Evolutionary conservation across 1,140 invertebrate genomes (phyloP).

Genomic region (Ceratosolen solmsi): DNA sequence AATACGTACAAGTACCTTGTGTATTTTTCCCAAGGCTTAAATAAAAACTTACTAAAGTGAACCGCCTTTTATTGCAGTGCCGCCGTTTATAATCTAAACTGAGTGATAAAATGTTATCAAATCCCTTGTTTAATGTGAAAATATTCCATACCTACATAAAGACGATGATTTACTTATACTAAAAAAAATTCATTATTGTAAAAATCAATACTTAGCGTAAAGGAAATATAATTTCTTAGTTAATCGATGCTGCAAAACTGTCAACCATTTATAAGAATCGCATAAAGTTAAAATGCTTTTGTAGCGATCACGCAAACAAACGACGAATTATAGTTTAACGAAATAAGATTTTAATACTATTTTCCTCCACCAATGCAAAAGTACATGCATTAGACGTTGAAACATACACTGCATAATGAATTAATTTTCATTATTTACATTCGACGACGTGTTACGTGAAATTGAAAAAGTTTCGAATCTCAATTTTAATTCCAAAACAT

Average conservation of each 20-base stretch:
- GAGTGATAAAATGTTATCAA: slow-evolving; percentile 47
- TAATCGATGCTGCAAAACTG: neutral
- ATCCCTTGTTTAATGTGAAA: slow-evolving; percentile 28
- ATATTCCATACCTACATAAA: neutral
- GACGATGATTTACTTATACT: slow-evolving; percentile 2
- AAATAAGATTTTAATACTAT: too few relatives aligned
- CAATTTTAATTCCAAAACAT: neutral
- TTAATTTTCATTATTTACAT: too few relatives aligned
- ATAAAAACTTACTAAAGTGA: slow-evolving; percentile 28
- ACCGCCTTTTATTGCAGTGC: slow-evolving; percentile 39
- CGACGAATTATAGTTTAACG: too few relatives aligned
- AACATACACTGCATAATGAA: too few relatives aligned
- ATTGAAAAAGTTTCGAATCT: too few relatives aligned
- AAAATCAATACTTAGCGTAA: slow-evolving; percentile 19
- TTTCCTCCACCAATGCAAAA: too few relatives aligned
- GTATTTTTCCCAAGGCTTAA: slow-evolving; percentile 24
- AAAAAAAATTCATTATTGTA: slow-evolving; percentile 8
- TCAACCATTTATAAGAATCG: neutral
- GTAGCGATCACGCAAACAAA: too few relatives aligned
- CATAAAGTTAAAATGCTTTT: neutral
- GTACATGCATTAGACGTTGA: too few relatives aligned
- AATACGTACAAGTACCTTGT: slow-evolving; percentile 15
- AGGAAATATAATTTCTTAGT: neutral
- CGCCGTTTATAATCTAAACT: slow-evolving; percentile 22
- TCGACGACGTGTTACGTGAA: too few relatives aligned